Conservation (phyloP, 2,797 vertebrate genomes). For the Tragopan temminckii region DNA sequence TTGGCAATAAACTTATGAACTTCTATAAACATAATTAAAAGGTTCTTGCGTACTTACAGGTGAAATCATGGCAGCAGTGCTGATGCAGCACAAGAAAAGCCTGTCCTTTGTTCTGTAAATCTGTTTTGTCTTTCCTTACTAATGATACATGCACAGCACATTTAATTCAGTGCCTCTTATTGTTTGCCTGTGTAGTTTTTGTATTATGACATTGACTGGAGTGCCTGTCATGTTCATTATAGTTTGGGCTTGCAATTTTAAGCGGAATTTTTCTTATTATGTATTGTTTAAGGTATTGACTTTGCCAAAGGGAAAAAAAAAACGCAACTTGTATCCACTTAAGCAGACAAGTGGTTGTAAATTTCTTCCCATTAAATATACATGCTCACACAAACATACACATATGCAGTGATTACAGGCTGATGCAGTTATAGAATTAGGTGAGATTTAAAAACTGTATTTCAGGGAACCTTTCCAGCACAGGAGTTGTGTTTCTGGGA, state of each 20-base stretch:
- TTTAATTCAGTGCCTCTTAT: neutral
- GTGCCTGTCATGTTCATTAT: neutral
- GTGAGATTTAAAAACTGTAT: neutral
- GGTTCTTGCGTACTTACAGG: neutral
- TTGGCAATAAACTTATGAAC: neutral
- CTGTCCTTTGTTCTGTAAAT: neutral
- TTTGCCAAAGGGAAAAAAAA: slow-evolving; percentile 27
- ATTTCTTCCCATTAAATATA: slow-evolving; percentile 1
- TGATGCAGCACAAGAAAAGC: neutral
- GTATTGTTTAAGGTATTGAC: slow-evolving; percentile 29
- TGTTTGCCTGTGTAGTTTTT: neutral
- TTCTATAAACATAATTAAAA: slow-evolving; percentile 16
- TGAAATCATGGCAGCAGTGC: neutral
- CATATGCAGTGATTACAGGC: neutral
- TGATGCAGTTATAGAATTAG: neutral
- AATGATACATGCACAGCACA: neutral
- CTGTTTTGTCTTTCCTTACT: neutral
- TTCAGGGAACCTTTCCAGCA: neutral
- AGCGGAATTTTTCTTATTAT: neutral
- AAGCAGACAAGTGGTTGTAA: neutral
- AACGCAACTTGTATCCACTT: neutral
- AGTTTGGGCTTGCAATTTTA: neutral
- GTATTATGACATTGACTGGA: neutral
- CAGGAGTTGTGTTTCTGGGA: neutral
- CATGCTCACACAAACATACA: rapidly evolving